These are phyloP conservation scores for Baccha elongata DNA, from an alignment of 2,888 invertebrate genomes.

Conservation along the genomic window DNA sequence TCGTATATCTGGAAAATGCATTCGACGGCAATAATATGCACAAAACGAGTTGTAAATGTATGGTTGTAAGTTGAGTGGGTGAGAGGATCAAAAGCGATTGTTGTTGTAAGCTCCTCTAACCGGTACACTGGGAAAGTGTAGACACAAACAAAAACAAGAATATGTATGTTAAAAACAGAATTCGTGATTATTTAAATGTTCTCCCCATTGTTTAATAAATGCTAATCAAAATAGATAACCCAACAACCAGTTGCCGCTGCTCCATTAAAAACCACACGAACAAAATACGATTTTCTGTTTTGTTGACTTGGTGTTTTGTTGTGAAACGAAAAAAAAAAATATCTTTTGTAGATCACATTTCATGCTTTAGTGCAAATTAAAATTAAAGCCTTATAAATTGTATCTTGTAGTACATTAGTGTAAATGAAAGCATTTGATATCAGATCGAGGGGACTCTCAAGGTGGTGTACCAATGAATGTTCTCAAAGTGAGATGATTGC, in stretches of 20 bases:
- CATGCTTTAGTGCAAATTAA: conserved; percentile 38
- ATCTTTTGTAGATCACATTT: conserved; percentile 46
- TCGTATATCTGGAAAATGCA: conserved; percentile 24
- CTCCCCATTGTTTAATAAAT: conserved; percentile 50
- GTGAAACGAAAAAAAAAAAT: conserved; percentile 2
- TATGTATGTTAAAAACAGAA: conserved; percentile 3
- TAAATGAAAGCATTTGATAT: no score
- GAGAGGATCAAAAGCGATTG: conserved; percentile 37
- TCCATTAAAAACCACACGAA: conserved; percentile 1
- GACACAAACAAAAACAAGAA: conserved; percentile 15
- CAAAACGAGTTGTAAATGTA: conserved; percentile 10
- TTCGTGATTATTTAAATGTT: conserved; percentile 38
- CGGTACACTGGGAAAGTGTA: conserved; percentile 1
- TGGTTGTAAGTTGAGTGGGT: neutral
- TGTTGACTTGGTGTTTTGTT: neutral
- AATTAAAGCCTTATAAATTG: conserved; percentile 38
- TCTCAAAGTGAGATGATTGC: no score
- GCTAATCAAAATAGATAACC: conserved; percentile 52
- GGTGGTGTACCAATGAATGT: no score
- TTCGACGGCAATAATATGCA: conserved; percentile 38
- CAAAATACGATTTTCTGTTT: no score
- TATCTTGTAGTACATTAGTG: conserved; percentile 13
- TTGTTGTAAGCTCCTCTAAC: conserved; percentile 22
- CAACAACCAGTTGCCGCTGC: conserved; percentile 22
- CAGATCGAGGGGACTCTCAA: no score